phyloP scores from a whole-genome alignment of 1,140 invertebrate genomes.

The Cydia fagiglandana region DNA sequence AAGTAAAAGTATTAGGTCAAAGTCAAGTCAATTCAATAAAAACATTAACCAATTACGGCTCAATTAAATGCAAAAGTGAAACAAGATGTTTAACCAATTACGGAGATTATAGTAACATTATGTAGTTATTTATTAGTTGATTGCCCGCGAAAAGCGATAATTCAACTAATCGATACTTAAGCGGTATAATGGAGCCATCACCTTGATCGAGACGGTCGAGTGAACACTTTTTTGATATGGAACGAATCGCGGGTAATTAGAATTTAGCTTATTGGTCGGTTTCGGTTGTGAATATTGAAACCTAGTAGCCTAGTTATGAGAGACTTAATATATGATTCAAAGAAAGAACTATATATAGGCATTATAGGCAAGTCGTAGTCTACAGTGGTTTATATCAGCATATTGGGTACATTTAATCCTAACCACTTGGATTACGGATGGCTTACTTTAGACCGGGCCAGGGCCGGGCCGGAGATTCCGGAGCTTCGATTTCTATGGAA shows the following conservation, averaged over 20 bases:
- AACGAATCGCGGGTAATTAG: slow-evolving; percentile 7
- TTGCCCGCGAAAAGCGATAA: neutral
- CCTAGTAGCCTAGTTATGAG: neutral
- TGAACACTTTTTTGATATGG: slow-evolving; percentile 9
- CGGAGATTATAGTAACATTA: neutral
- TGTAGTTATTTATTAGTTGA: slow-evolving; percentile 8
- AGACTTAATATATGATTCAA: neutral
- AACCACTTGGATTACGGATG: too few relatives aligned
- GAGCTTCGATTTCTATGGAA: too few relatives aligned
- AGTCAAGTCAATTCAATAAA: neutral
- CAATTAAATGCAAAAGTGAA: neutral
- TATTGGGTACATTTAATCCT: too few relatives aligned
- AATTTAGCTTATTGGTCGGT: neutral
- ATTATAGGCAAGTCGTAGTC: too few relatives aligned
- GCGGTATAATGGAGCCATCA: neutral
- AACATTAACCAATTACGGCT: neutral
- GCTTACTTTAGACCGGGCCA: too few relatives aligned
- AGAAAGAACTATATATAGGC: too few relatives aligned
- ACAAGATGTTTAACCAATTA: neutral
- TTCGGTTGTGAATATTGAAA: neutral
- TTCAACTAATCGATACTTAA: neutral
- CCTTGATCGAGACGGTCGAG: slow-evolving; percentile 1
- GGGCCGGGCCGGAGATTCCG: too few relatives aligned
- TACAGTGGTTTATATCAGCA: too few relatives aligned
- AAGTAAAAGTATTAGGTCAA: too few relatives aligned